Evolutionary conservation across 2,797 vertebrate species (phyloP), one percentile per base, ranked within the genome.

Genomic region (Toxotes lorentzi): DNA sequence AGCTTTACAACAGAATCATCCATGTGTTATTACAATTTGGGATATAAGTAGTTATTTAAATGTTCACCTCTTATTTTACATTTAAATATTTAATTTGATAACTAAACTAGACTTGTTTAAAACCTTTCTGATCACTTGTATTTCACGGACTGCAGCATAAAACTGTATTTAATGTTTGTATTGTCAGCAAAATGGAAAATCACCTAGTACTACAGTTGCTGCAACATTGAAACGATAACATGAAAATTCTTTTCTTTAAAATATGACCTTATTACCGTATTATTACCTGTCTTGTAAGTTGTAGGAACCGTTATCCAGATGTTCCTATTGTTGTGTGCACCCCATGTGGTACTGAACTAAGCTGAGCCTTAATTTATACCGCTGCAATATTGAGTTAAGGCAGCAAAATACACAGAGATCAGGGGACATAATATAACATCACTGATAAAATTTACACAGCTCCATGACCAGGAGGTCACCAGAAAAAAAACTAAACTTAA

Each of bases 1-100:
- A 45, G 23, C 34, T 27, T 71, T 41, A 21, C 32, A 38, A 59
- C 12, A 64, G 10, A 61, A 69, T 59, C 23, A 69, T 59, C 23
- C 14, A 19, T 0, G 11, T 3, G 5, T 47, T 63, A 45, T 16
- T 75, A 23, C 9, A 51, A 38, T 59, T 50, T 45, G 1, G 38
- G 4, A 11, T 35, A 58, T 4, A 0, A 24, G 0, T 30, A 11
- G 53, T 78, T 5, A 54, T 70, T 51, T 23, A 51, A 30, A 56
- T 35, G 10, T 32, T 58, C 7, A 35, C 23, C 23, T n/a, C 40
- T 40, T 9, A 41, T 65, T 53, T 56, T 35, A 38, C 4, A 53
- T 59, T 65, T n/a, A 54, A 59, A 43, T 21, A 24, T 41, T 21
- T 57, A 7, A 71, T 16, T 34, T 51, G 11, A 12, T 34, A 16